A percentile compares a stretch with the other conserved stretches of the same genome.
These are phyloP conservation scores for Protula sp. DNA, from an alignment of 2,888 invertebrate genomes.

Conservation along the genomic window DNA sequence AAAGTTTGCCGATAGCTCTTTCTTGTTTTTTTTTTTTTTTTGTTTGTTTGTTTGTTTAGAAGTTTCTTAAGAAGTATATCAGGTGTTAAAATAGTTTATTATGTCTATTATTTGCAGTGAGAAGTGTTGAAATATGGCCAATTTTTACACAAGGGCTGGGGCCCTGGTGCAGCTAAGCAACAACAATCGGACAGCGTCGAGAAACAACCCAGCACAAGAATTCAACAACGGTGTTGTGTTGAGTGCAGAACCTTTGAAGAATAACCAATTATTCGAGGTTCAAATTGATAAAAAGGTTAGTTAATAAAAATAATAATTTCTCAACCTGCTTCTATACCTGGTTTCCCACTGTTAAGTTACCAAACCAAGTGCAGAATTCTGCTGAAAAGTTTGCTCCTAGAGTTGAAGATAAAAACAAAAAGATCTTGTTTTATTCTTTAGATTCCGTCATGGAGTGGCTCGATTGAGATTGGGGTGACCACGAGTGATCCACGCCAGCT, in stretches of 20 bases:
- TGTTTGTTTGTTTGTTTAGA: too few species aligned
- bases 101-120: too few species aligned
- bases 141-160: constrained; percentile 56
- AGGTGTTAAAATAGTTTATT: too few species aligned
- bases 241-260: constrained; percentile 43
- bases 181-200: constrained; percentile 66
- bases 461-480: constrained; percentile 62
- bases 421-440: too few species aligned
- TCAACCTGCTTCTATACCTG: neutral
- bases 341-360: neutral
- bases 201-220: constrained; percentile 50
- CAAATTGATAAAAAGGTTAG: constrained; percentile 68
- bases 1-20: too few species aligned
- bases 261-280: constrained; percentile 59
- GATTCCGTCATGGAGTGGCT: constrained; percentile 54
- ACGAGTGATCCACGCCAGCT: constrained; percentile 83
- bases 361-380: too few species aligned
- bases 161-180: constrained; percentile 77
- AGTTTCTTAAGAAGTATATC: too few species aligned
- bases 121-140: too few species aligned
- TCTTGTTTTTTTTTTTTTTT: too few species aligned
- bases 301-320: neutral
- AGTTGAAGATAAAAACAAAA: too few species aligned
- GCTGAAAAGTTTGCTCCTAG: too few species aligned
- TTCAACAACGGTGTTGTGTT: constrained; percentile 53